A percentile compares a stretch with the other conserved stretches of the same genome.
These are phyloP conservation scores for Graphium colonna DNA, from an alignment of 2,888 invertebrate species.

Conservation along the genomic window DNA sequence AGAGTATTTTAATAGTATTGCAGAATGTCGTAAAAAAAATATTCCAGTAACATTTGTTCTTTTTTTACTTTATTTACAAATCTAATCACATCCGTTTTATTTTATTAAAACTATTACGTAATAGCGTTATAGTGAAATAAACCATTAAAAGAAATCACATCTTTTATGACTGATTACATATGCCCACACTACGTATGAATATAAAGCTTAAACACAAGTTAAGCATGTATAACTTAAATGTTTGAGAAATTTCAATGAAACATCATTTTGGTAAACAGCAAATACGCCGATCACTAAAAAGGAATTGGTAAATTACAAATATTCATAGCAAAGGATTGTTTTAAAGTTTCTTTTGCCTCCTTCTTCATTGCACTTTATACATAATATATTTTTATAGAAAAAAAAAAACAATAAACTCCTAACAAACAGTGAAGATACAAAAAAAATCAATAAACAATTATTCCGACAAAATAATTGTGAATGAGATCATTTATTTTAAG, in stretches of 20 bases:
- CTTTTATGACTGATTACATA: conserved; percentile 36
- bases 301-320: too few species aligned
- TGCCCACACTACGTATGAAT: conserved; percentile 34
- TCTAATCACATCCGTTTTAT: conserved; percentile 74
- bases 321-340: too few species aligned
- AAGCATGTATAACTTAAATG: too few species aligned
- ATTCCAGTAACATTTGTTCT: conserved; percentile 32
- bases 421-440: conserved; percentile 2
- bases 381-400: background rate
- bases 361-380: background rate
- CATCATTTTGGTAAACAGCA: too few species aligned
- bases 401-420: too few species aligned
- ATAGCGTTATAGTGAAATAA: conserved; percentile 40
- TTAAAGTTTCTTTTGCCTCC: too few species aligned
- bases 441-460: conserved; percentile 15
- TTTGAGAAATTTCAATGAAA: too few species aligned
- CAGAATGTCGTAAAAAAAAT: too few species aligned
- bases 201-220: background rate
- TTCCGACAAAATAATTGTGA: conserved; percentile 11
- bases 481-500: conserved; percentile 28
- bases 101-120: conserved; percentile 58
- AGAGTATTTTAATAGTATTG: too few species aligned
- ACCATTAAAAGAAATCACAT: conserved; percentile 49
- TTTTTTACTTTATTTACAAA: conserved; percentile 75
- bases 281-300: too few species aligned